Evolutionary conservation across 2,113 vertebrate genomes (phyloP), one percentile per base, ranked within the genome.

Genomic region (Trichomycterus rosablanca): DNA sequence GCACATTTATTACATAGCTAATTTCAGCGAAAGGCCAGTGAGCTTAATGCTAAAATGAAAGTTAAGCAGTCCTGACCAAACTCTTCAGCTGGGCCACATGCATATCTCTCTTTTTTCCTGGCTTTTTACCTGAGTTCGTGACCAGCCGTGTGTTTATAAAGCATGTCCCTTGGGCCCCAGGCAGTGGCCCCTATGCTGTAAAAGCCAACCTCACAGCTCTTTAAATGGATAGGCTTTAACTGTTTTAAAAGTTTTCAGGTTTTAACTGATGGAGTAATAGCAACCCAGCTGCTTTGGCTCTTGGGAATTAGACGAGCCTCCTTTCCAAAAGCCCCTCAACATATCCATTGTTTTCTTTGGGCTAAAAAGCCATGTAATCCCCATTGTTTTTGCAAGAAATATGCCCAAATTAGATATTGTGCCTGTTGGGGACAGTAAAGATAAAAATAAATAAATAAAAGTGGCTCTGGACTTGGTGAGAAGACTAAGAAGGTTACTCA

Each of bases 401-500:
- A n/a, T n/a, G n/a, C n/a, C n/a, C 43, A 23, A 43, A 62, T 60
- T 66, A 23, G 19, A 32, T 12, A 3, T 11, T 51, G 46, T 51
- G 28, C n/a, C 19, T 14, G 22, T 35, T 34, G 12, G 23, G 43
- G 34, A 14, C 12, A 18, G 20, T 32, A 84, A 83, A 76, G 79
- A 75, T n/a, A n/a, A n/a, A n/a, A n/a, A n/a, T n/a, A n/a, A n/a
- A n/a, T n/a, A n/a, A n/a, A n/a, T n/a, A n/a, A n/a, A n/a, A n/a
- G n/a, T n/a, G n/a, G n/a, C n/a, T n/a, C n/a, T n/a, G n/a, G n/a
- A n/a, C n/a, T n/a, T n/a, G n/a, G n/a, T n/a, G n/a, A n/a, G n/a
- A n/a, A n/a, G n/a, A n/a, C n/a, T n/a, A n/a, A n/a, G 78, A 83
- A 85, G 77, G 83, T 86, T 82, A 77, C 82, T 4, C 3, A 30